These are phyloP conservation scores for Apoderus coryli DNA, from an alignment of 2,888 invertebrate species.

Conservation along the genomic window DNA sequence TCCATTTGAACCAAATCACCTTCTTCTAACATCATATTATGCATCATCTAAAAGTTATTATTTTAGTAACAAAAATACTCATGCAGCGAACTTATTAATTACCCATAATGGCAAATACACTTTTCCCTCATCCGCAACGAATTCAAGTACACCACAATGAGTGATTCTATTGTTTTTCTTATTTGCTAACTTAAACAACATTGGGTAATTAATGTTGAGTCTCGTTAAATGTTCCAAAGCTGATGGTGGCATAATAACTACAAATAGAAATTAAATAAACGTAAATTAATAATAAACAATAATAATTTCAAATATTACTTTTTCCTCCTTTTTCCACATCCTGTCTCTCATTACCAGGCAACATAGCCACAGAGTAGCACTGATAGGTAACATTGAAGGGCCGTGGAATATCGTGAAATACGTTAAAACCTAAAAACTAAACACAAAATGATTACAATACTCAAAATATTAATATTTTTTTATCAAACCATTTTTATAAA, in stretches of 20 bases:
- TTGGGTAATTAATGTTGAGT: conserved; percentile 92
- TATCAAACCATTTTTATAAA: too few species aligned
- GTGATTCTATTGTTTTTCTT: conserved; percentile 70
- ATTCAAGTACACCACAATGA: conserved; percentile 94
- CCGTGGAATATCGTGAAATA: conserved; percentile 72
- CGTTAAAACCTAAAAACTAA: conserved; percentile 79
- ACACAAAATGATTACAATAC: too few species aligned
- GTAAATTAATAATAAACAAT: conserved; percentile 4
- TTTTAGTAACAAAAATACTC: conserved; percentile 1
- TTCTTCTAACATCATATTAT: conserved; percentile 57
- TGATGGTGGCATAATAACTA: conserved; percentile 97
- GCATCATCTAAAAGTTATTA: conserved; percentile 24
- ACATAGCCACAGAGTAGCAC: conserved; percentile 90
- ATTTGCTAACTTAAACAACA: conserved; percentile 93
- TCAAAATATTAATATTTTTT: conserved; percentile 15
- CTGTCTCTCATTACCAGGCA: conserved; percentile 83
- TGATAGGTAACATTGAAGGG: conserved; percentile 74
- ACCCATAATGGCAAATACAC: conserved; percentile 99
- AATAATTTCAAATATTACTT: conserved; percentile 53
- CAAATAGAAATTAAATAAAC: conserved; percentile 26
- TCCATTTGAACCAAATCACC: conserved; percentile 79
- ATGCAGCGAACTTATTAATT: conserved; percentile 23
- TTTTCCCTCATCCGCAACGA: conserved; percentile 97
- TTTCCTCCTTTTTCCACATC: conserved; percentile 95
- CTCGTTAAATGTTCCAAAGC: conserved; percentile 85